Evolutionary conservation across 2,888 invertebrate species (phyloP).

Genomic region (Macaria notata): DNA sequence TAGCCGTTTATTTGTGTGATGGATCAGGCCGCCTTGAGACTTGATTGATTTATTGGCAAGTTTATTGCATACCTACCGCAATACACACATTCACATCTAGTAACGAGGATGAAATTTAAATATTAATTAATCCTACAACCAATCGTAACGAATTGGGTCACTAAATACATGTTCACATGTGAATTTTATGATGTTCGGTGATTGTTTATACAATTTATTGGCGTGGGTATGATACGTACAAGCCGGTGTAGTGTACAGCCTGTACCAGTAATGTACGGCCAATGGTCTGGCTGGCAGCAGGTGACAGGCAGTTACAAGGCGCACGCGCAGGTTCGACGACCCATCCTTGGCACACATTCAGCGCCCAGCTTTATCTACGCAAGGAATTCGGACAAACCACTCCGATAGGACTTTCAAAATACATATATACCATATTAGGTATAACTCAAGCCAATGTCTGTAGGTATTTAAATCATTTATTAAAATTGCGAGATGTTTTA

Average conservation of each 20-base stretch:
- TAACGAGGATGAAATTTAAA: constrained; percentile 22
- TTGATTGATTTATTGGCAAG: constrained; percentile 29
- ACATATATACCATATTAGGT: background rate
- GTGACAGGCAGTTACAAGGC: constrained; percentile 8
- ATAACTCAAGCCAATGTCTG: no score
- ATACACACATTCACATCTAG: constrained; percentile 1
- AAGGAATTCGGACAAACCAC: constrained; percentile 8
- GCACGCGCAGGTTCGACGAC: constrained; percentile 31
- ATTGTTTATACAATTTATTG: no score
- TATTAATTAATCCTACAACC: constrained; percentile 11
- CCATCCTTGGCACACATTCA: constrained; percentile 57
- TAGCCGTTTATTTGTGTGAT: no score
- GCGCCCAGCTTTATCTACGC: constrained; percentile 25
- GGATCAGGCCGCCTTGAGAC: constrained; percentile 11
- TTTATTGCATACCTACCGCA: constrained; percentile 3
- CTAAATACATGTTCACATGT: background rate
- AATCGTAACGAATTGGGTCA: constrained; percentile 7
- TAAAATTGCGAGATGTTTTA: no score
- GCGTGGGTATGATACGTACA: no score
- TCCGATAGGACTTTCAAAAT: constrained; percentile 10
- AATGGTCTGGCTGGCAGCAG: background rate
- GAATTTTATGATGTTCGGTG: no score
- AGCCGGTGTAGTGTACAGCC: no score
- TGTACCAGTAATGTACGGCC: no score
- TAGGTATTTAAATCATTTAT: no score